A percentile compares a stretch with the other conserved stretches of the same genome.
phyloP scores from a whole-genome alignment of 2,888 invertebrate species.

The Drosophila paracracens region DNA sequence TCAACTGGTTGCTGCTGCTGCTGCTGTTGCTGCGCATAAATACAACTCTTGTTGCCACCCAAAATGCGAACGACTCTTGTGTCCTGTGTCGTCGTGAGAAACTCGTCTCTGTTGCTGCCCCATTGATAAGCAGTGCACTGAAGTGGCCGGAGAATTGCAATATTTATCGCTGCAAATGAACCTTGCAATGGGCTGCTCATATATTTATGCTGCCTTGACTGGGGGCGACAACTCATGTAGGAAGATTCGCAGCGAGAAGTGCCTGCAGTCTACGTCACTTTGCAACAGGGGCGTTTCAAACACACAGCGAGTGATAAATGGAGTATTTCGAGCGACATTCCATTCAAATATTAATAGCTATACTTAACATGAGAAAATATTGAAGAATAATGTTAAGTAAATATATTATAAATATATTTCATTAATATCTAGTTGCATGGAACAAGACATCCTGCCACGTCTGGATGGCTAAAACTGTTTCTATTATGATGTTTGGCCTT shows the following conservation, averaged over 20 bases:
- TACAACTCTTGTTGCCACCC: conserved; percentile 60
- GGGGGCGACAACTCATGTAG: conserved; percentile 41
- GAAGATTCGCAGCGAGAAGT: conserved; percentile 13
- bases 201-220: conserved; percentile 45
- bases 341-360: conserved; percentile 22
- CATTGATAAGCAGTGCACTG: conserved; percentile 45
- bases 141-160: conserved; percentile 53
- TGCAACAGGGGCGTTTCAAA: conserved; percentile 18
- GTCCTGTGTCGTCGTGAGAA: conserved; percentile 54
- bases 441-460: background rate
- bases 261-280: conserved; percentile 1
- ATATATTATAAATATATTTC: background rate
- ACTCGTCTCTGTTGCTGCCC: conserved; percentile 28
- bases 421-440: background rate
- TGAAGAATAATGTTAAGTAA: background rate
- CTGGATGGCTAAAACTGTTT: background rate
- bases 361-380: background rate
- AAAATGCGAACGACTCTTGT: conserved; percentile 48
- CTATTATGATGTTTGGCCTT: conserved; percentile 20
- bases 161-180: conserved; percentile 76
- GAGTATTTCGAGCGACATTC: conserved; percentile 15
- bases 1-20: conserved; percentile 31
- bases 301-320: conserved; percentile 24
- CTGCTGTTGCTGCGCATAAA: conserved; percentile 32
- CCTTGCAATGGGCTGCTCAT: conserved; percentile 59